phyloP scores from a whole-genome alignment of 2,113 vertebrate species.

The Petaurus breviceps region DNA sequence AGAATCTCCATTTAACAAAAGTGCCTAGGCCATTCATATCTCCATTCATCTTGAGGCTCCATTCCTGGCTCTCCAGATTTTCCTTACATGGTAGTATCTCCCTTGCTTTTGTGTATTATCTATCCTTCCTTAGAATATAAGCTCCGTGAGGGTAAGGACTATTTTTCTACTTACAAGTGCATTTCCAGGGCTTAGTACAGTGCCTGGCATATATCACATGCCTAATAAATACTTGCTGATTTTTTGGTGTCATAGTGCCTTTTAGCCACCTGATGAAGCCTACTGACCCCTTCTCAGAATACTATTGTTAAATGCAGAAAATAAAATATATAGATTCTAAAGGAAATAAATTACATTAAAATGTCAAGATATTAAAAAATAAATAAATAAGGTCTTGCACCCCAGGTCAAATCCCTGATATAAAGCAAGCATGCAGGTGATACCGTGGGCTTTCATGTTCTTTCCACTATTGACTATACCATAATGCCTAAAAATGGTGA shows the following conservation, averaged over 20 bases:
- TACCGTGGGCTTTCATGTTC: background rate
- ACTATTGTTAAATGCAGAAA: background rate
- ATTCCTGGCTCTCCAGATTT: background rate
- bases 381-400: background rate
- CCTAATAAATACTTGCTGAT: background rate
- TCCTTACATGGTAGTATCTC: background rate
- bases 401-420: background rate
- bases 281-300: background rate
- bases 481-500: background rate
- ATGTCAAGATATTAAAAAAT: background rate
- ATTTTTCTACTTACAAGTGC: background rate
- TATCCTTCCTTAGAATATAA: background rate
- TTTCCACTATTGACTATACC: background rate
- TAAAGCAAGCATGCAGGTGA: background rate
- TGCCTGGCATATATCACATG: background rate
- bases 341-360: background rate
- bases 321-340: background rate
- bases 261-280: background rate
- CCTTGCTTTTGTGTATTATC: background rate
- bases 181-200: background rate
- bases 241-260: background rate
- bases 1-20: background rate
- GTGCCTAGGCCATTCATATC: background rate
- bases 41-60: background rate
- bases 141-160: background rate